A percentile compares a stretch with the other conserved stretches of the same genome.
Conservation (phyloP, 2,113 vertebrate genomes). For the Pandion haliaetus region DNA sequence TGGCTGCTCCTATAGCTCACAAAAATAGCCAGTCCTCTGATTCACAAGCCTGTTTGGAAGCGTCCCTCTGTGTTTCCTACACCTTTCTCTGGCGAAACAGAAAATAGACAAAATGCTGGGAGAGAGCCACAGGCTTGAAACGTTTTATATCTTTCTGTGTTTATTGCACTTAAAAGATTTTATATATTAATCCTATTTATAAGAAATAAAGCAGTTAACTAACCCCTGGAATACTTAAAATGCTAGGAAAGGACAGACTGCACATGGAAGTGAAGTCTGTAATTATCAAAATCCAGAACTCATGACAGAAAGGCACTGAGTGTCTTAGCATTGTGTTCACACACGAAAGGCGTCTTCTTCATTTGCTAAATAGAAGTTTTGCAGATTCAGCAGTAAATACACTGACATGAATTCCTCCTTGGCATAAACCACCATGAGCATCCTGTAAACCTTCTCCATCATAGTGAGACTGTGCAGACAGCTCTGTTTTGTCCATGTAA, state of each 20-base stretch:
- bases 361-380: not conserved
- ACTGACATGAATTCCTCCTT: not conserved
- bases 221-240: not conserved
- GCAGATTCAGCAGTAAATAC: not conserved
- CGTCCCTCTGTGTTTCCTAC: not conserved
- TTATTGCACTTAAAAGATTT: slow-evolving; percentile 45
- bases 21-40: not conserved
- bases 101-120: not conserved
- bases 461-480: not conserved
- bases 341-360: not conserved
- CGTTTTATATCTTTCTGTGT: slow-evolving; percentile 54
- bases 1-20: not conserved
- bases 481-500: not conserved
- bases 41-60: not conserved
- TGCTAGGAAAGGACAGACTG: not conserved
- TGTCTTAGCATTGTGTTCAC: not conserved
- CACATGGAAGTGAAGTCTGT: not conserved
- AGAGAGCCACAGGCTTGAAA: not conserved
- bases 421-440: not conserved
- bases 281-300: not conserved
- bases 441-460: not conserved
- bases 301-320: not conserved
- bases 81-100: not conserved
- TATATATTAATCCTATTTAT: slow-evolving; percentile 54
- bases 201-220: not conserved